A percentile compares a stretch with the other conserved stretches of the same genome.
phyloP scores from a whole-genome alignment of 2,888 invertebrate genomes.

The Syrista parreyssii region DNA sequence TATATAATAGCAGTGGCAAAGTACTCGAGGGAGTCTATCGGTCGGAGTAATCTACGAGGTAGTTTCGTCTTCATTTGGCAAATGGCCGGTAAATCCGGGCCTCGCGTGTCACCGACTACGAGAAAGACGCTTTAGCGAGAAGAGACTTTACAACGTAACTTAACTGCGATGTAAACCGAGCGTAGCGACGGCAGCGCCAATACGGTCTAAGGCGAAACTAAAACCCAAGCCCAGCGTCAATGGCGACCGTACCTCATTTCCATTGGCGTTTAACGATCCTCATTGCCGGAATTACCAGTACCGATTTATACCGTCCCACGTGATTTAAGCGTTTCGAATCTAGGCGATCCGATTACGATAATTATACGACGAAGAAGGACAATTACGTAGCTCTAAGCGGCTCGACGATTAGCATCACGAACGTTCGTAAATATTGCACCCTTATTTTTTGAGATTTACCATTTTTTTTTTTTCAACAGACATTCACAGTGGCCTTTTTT shows the following conservation, averaged over 20 bases:
- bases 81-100: constrained; percentile 51
- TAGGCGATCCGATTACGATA: not conserved
- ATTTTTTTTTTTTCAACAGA: not conserved
- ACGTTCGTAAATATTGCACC: not conserved
- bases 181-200: constrained; percentile 10
- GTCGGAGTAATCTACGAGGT: constrained; percentile 43
- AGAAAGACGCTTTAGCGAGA: constrained; percentile 25
- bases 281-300: constrained; percentile 25
- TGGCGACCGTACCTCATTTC: not conserved
- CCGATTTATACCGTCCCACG: not conserved
- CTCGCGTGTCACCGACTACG: constrained; percentile 28
- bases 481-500: not conserved
- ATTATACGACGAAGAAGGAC: not conserved
- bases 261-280: constrained; percentile 34
- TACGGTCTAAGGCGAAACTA: not conserved
- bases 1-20: not conserved
- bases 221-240: not conserved
- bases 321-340: not conserved
- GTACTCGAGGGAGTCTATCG: constrained; percentile 5
- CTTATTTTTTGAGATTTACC: too few species aligned
- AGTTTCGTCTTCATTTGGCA: constrained; percentile 55
- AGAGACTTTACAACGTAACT: constrained; percentile 39
- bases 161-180: constrained; percentile 50
- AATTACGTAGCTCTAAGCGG: not conserved
- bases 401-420: not conserved